Evolutionary conservation across 2,797 vertebrate genomes (phyloP).

Genomic region (Acanthornis magna): DNA sequence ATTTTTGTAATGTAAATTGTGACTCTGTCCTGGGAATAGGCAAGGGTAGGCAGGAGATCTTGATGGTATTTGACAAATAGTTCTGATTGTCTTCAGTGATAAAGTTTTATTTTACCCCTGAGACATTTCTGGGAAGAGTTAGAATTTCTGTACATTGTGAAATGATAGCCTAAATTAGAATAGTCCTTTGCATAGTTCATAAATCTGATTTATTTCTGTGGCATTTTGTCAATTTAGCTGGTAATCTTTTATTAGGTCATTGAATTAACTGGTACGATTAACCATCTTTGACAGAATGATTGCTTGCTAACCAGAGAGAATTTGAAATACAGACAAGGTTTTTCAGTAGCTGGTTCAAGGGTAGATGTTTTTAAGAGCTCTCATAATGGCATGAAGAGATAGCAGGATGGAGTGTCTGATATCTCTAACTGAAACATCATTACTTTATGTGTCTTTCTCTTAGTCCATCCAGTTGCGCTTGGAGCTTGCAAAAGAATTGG

Average conservation of each 20-base stretch:
- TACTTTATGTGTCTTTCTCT: slow-evolving; percentile 25
- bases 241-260: slow-evolving; percentile 39
- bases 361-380: background rate
- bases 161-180: slow-evolving; percentile 4
- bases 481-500: slow-evolving; percentile 88
- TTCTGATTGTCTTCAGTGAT: slow-evolving; percentile 10
- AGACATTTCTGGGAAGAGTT: slow-evolving; percentile 11
- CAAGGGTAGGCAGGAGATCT: background rate
- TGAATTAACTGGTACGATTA: slow-evolving; percentile 42
- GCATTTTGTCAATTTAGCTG: slow-evolving; percentile 32
- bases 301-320: slow-evolving; percentile 36
- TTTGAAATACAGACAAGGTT: background rate
- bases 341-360: background rate
- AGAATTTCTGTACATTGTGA: background rate
- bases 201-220: slow-evolving; percentile 45
- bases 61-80: slow-evolving; percentile 1
- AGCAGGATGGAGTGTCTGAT: background rate
- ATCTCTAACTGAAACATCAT: background rate
- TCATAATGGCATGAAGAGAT: background rate
- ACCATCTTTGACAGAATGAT: slow-evolving; percentile 5
- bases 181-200: slow-evolving; percentile 30
- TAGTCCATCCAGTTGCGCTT: slow-evolving; percentile 89
- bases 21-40: background rate
- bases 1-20: background rate
- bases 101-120: slow-evolving; percentile 39